phyloP scores from a whole-genome alignment of 1,140 invertebrate species.

The Drosophila lacertosa region DNA sequence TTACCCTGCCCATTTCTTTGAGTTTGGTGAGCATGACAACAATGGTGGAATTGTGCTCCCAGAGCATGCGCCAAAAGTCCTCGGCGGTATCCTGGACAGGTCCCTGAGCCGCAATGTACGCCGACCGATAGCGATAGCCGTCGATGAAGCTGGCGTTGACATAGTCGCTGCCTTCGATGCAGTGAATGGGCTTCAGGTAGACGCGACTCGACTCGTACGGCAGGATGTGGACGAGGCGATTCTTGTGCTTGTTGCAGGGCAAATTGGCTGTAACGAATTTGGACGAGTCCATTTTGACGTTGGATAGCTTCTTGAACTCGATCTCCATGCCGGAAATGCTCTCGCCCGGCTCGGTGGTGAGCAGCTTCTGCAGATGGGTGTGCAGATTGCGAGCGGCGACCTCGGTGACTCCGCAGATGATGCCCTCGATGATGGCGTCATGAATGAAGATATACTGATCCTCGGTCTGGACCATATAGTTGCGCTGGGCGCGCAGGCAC shows the following conservation, averaged over 20 bases:
- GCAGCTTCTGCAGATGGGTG: slow-evolving; percentile 96
- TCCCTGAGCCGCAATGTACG: slow-evolving; percentile 99
- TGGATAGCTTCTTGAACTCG: slow-evolving; percentile 98
- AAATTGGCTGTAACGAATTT: slow-evolving; percentile 98
- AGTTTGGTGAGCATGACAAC: slow-evolving; percentile 99
- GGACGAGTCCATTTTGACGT: slow-evolving; percentile 96
- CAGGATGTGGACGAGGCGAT: slow-evolving; percentile 97
- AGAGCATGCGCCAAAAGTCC: slow-evolving; percentile 99
- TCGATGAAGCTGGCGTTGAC: slow-evolving; percentile 99
- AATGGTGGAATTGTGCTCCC: slow-evolving; percentile 99
- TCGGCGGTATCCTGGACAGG: slow-evolving; percentile 97
- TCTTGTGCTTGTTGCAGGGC: slow-evolving; percentile 99
- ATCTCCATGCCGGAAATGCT: slow-evolving; percentile 98
- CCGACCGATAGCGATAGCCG: slow-evolving; percentile 94
- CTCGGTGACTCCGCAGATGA: slow-evolving; percentile 97
- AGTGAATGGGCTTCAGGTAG: slow-evolving; percentile 94
- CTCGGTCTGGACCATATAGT: slow-evolving; percentile 99
- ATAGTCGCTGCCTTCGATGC: slow-evolving; percentile 98
- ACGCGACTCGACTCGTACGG: slow-evolving; percentile 98
- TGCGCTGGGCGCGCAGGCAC: slow-evolving; percentile 97
- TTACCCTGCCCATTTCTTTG: slow-evolving; percentile 97
- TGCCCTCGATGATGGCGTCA: slow-evolving; percentile 97
- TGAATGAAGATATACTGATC: slow-evolving; percentile 99
- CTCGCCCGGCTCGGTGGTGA: slow-evolving; percentile 91
- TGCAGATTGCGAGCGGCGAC: slow-evolving; percentile 96